Evolutionary conservation across 2,113 vertebrate species (phyloP), one percentile per base, ranked within the genome.

Genomic region (Thunnus maccoyii): DNA sequence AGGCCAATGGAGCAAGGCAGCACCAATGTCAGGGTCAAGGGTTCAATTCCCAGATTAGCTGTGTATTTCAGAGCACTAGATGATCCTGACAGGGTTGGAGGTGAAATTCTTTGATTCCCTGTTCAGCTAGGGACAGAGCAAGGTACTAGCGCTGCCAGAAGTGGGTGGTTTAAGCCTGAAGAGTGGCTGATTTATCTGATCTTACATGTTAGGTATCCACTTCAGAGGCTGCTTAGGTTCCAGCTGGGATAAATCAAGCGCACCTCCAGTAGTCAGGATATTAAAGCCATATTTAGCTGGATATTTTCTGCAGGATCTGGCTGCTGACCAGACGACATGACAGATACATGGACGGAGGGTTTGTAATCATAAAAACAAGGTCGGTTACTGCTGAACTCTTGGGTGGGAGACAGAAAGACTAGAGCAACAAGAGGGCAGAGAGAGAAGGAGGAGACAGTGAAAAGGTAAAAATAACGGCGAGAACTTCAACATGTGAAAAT

Each of bases 211-310:
- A 47, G 36, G 36, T 27, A 56, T 88, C 69, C 75, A 75, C 85
- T 74, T 85, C 73, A 70, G 82, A 79, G 71, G 82, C 83, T 73
- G 78, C 75, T 80, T 68, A 2, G 80, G 11, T 83, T 78, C 77
- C 85, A 86, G 81, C 89, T 82, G 82, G 73, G 44, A 85, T 82
- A 82, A 85, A 91, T 92, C 89, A 88, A 74, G 11, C 11, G 11
- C 82, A 78, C 81, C 82, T 86, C 86, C 69, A 84, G 76, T 61
- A 51, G 72, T 80, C 72, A 55, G 77, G 73, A 86, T 84, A 86
- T 86, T 72, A 75, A 90, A 88, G 76, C 79, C 86, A 88, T 81
- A 83, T 88, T 91, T 69, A 88, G 83, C 30, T 60, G 82, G 54
- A 84, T 72, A 58, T 63, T 74, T 80, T 72, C 74, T 73, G 50